Conservation (phyloP, 2,888 invertebrate genomes). For the Sarcophaga variegata region DNA sequence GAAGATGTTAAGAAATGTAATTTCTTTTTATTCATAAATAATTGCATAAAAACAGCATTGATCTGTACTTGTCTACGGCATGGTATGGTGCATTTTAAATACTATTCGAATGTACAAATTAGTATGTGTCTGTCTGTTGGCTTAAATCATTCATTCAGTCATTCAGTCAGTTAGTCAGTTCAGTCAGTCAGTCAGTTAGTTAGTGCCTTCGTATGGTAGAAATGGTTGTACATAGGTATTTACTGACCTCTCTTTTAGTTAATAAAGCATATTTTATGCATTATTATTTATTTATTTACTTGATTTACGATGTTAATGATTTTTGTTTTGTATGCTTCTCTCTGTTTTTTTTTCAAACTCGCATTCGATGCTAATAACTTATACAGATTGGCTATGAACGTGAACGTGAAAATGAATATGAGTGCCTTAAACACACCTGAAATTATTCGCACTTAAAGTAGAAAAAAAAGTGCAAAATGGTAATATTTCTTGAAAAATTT, state of each 20-base stretch:
- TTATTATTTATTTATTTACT: conserved; percentile 52
- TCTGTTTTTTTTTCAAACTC: background rate
- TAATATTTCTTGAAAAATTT: too few species aligned
- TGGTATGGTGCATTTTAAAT: background rate
- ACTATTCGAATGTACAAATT: conserved; percentile 7
- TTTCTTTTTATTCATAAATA: too few species aligned
- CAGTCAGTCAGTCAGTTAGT: too few species aligned
- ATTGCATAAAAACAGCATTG: conserved; percentile 7
- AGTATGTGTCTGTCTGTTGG: conserved; percentile 8
- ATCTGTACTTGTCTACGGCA: background rate
- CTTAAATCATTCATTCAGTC: background rate
- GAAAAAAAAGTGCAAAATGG: too few species aligned
- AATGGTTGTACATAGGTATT: background rate
- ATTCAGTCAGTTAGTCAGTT: too few species aligned
- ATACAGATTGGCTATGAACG: too few species aligned
- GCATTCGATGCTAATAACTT: too few species aligned
- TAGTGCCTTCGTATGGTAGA: too few species aligned
- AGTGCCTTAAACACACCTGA: background rate
- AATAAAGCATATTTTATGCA: conserved; percentile 47
- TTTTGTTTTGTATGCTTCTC: conserved; percentile 18
- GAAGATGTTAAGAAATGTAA: too few species aligned
- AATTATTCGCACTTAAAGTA: background rate
- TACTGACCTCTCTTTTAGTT: conserved; percentile 44
- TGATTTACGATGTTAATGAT: conserved; percentile 64
- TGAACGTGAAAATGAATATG: too few species aligned